Evolutionary conservation across 2,797 vertebrate species (phyloP).

Genomic region (Pantherophis vulpinus): DNA sequence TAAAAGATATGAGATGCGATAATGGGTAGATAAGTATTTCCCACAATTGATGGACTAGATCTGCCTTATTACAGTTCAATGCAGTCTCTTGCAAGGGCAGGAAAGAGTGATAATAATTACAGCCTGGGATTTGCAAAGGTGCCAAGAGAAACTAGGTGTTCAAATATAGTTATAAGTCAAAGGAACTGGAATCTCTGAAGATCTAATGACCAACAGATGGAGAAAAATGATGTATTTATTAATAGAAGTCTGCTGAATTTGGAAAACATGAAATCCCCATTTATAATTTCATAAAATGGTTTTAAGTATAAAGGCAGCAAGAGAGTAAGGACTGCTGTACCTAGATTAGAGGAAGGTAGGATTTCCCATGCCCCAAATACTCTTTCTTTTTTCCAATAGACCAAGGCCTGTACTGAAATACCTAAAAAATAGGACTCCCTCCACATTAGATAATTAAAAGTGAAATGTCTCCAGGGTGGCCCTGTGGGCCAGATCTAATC

Average conservation of each 20-base stretch:
- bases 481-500: too few relatives aligned
- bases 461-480: not conserved
- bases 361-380: not conserved
- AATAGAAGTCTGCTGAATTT: not conserved
- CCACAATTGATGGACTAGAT: conserved; percentile 43
- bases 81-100: conserved; percentile 37
- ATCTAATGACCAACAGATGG: not conserved
- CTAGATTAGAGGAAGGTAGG: not conserved
- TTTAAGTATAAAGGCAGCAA: not conserved
- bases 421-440: not conserved
- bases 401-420: not conserved
- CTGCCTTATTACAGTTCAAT: not conserved
- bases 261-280: not conserved
- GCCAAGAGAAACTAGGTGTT: conserved; percentile 12
- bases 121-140: not conserved
- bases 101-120: conserved; percentile 36
- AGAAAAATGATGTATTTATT: not conserved
- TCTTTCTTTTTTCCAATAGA: not conserved
- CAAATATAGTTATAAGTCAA: conserved; percentile 20
- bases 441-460: not conserved
- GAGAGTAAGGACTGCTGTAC: not conserved
- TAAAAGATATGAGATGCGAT: conserved; percentile 35
- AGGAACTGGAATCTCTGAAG: not conserved
- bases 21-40: conserved; percentile 43
- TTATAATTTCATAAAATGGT: not conserved